Conservation (phyloP, 1,140 invertebrate species). For the Halesus radiatus region DNA sequence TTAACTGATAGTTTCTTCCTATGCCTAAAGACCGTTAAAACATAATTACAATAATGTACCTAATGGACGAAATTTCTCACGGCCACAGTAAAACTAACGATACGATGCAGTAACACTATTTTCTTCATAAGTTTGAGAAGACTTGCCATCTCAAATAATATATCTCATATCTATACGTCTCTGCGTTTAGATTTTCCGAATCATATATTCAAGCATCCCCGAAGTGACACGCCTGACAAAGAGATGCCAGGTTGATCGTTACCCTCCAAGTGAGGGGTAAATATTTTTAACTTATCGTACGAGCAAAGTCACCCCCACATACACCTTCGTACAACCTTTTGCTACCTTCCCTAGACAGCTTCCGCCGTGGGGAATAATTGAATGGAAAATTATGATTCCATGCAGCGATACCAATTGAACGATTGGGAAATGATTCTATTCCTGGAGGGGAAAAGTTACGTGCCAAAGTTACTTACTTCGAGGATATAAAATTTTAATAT, state of each 20-base stretch:
- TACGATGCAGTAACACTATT: too few relatives aligned
- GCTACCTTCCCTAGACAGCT: background rate
- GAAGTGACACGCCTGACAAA: slow-evolving; percentile 40
- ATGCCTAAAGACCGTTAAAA: too few relatives aligned
- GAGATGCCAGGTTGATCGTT: slow-evolving; percentile 15
- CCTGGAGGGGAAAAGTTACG: background rate
- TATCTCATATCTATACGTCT: too few relatives aligned
- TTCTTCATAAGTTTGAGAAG: too few relatives aligned
- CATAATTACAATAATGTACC: too few relatives aligned
- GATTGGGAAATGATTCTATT: background rate
- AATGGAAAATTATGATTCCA: slow-evolving; percentile 40
- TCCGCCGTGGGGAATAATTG: slow-evolving; percentile 42
- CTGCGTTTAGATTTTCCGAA: background rate
- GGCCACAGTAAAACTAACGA: too few relatives aligned
- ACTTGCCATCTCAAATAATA: too few relatives aligned
- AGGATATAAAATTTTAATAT: background rate
- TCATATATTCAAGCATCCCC: slow-evolving; percentile 43
- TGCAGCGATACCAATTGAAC: slow-evolving; percentile 29
- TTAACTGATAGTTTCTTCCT: too few relatives aligned
- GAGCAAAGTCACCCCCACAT: slow-evolving; percentile 18
- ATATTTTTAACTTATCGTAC: slow-evolving; percentile 44
- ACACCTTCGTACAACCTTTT: background rate
- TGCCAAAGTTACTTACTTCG: background rate
- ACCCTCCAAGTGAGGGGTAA: slow-evolving; percentile 12
- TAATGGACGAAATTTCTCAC: too few relatives aligned